Conservation (phyloP, 2,888 invertebrate genomes). For the Lithophane socia region DNA sequence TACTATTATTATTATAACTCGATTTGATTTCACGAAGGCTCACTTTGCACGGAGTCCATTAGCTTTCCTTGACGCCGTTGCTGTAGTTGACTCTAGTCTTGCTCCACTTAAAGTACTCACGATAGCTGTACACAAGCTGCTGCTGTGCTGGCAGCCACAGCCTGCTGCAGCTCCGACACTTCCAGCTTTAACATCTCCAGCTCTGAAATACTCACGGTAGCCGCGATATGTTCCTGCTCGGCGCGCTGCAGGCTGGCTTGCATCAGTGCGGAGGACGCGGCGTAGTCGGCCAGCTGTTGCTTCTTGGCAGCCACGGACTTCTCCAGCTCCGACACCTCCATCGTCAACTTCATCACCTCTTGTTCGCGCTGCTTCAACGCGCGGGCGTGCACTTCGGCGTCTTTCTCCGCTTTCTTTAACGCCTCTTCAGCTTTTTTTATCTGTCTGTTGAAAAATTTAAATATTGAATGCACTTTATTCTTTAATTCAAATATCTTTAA, state of each 20-base stretch:
- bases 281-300: background rate
- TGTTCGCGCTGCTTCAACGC: constrained; percentile 95
- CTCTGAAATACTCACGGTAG: constrained; percentile 71
- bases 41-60: too few species aligned
- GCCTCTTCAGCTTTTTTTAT: constrained; percentile 84
- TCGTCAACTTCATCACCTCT: constrained; percentile 71
- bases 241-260: background rate
- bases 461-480: too few species aligned
- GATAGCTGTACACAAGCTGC: constrained; percentile 82
- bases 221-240: background rate
- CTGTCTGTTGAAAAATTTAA: constrained; percentile 71
- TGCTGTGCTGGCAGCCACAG: constrained; percentile 89
- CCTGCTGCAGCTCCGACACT: constrained; percentile 93
- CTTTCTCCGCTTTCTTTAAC: constrained; percentile 91
- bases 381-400: constrained; percentile 93
- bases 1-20: too few species aligned
- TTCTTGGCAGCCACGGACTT: background rate
- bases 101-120: too few species aligned
- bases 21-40: too few species aligned
- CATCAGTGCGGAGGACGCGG: background rate
- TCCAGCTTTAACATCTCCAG: constrained; percentile 95
- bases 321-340: background rate
- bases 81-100: too few species aligned
- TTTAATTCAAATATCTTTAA: too few species aligned
- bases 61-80: too few species aligned